These are phyloP conservation scores for Nudaria mundana DNA, from an alignment of 2,888 invertebrate species.

Conservation along the genomic window DNA sequence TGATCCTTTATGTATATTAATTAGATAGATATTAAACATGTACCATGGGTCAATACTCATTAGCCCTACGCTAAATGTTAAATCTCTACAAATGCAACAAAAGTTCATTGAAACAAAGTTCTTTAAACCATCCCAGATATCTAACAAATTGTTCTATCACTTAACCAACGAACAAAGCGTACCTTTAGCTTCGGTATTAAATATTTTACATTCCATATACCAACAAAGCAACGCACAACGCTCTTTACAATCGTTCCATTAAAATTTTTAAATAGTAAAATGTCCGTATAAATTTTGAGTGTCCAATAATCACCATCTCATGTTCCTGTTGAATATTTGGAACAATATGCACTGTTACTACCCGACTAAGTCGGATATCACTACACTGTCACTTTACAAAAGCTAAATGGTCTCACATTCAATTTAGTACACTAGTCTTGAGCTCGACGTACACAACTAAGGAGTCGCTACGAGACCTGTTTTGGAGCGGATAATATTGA, in stretches of 20 bases:
- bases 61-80: conserved; percentile 11
- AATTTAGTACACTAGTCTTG: conserved; percentile 48
- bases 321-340: conserved; percentile 49
- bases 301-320: conserved; percentile 74
- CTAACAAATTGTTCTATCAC: conserved; percentile 68
- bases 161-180: conserved; percentile 65
- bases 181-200: conserved; percentile 56
- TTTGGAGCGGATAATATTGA: conserved; percentile 44
- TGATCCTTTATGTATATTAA: no score
- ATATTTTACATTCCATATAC: conserved; percentile 63
- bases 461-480: conserved; percentile 44
- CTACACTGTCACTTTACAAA: conserved; percentile 54
- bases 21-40: conserved; percentile 19
- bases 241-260: conserved; percentile 55
- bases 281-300: conserved; percentile 62
- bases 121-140: conserved; percentile 49
- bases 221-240: conserved; percentile 73
- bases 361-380: conserved; percentile 33
- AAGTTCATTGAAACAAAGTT: conserved; percentile 19
- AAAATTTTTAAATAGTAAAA: conserved; percentile 44
- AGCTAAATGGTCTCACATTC: conserved; percentile 51
- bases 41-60: conserved; percentile 14
- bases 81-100: conserved; percentile 15
- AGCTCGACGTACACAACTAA: conserved; percentile 43
- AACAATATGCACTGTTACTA: conserved; percentile 50